Percentiles rank a stretch among this genome's conserved stretches.
Evolutionary conservation across 2,797 vertebrate species (phyloP).

Genomic region (Malacoctenus gilli): DNA sequence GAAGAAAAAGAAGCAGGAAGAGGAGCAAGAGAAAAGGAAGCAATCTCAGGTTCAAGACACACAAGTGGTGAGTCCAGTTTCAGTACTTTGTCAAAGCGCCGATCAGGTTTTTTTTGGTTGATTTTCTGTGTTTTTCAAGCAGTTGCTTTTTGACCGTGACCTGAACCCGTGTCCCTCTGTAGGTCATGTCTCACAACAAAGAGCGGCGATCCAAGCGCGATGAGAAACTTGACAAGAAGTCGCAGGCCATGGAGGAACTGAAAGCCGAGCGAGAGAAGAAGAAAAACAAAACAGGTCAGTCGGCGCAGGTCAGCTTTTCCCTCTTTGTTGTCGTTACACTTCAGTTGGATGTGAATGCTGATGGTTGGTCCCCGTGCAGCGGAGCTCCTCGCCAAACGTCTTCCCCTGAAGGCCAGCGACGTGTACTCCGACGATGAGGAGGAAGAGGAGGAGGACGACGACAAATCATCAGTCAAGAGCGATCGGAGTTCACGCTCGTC

Average conservation of each 20-base stretch:
- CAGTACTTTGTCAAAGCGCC: too few relatives aligned
- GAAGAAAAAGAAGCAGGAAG: conserved; percentile 98
- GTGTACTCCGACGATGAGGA: conserved; percentile 99
- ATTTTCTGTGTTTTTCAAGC: background rate
- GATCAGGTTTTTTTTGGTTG: background rate
- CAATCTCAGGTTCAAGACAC: conserved; percentile 94
- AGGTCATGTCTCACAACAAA: conserved; percentile 99
- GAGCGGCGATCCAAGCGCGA: conserved; percentile 95
- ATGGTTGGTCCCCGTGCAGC: conserved; percentile 75
- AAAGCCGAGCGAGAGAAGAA: conserved; percentile 98
- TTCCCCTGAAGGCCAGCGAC: conserved; percentile 97
- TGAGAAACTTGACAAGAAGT: conserved; percentile 98
- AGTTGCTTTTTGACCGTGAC: background rate
- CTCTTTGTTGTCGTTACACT: background rate
- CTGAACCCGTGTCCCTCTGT: background rate
- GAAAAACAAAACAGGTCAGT: conserved; percentile 95
- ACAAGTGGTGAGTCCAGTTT: conserved; percentile 88
- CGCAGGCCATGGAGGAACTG: conserved; percentile 98
- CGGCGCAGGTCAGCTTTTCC: too few relatives aligned
- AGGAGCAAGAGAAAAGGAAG: conserved; percentile 97
- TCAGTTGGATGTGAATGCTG: background rate
- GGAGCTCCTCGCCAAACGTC: conserved; percentile 94
- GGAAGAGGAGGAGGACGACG: conserved; percentile 97
- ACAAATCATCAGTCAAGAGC: conserved; percentile 97
- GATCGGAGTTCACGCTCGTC: conserved; percentile 94